Percentiles rank a stretch among this genome's conserved stretches.
Evolutionary conservation across 2,113 vertebrate species (phyloP).

Genomic region (Chloroceryle aenea): DNA sequence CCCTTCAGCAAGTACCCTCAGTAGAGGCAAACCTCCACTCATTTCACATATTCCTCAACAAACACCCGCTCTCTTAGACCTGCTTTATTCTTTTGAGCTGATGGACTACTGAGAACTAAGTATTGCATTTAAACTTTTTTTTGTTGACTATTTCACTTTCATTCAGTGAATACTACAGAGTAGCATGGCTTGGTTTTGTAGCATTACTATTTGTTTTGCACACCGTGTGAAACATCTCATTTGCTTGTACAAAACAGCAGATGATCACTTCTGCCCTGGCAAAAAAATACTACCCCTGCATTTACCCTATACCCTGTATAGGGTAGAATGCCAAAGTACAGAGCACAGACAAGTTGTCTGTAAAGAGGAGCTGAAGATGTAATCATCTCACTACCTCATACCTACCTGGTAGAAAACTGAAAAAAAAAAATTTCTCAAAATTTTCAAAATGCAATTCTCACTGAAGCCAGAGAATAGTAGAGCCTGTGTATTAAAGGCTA

Average conservation of each 20-base stretch:
- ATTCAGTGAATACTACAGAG: not conserved
- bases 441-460: not conserved
- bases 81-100: not conserved
- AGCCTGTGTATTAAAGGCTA: not conserved
- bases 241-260: not conserved
- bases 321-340: rapidly evolving
- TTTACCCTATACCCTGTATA: rapidly evolving
- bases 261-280: not conserved
- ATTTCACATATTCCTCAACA: not conserved
- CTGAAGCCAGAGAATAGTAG: not conserved
- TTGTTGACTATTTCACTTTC: not conserved
- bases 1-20: not conserved
- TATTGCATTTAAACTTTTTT: not conserved
- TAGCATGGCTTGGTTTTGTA: not conserved
- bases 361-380: no score
- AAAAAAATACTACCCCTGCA: not conserved
- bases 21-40: not conserved
- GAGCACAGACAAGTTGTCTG: no score
- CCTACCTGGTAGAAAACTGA: not conserved
- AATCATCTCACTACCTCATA: not conserved
- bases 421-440: no score
- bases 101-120: not conserved
- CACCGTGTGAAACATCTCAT: not conserved
- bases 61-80: not conserved
- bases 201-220: not conserved